A percentile compares a stretch with the other conserved stretches of the same genome.
Evolutionary conservation across 2,888 invertebrate genomes (phyloP).

Genomic region (Meiosimyza decipiens): DNA sequence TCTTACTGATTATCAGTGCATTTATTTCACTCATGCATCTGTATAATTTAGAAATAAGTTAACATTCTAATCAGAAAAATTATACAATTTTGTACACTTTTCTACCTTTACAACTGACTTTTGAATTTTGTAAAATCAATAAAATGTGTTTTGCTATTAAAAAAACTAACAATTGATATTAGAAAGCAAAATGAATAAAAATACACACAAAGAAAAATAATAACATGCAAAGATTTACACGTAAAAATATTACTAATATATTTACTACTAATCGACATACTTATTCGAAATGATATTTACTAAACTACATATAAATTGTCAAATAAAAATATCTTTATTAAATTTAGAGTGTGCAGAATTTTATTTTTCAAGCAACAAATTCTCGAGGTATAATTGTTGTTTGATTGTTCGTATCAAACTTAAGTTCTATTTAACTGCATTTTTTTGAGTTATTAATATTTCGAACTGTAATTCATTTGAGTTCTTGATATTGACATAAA

Average conservation of each 20-base stretch:
- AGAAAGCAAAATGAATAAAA: not conserved
- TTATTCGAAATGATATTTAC: slow-evolving; percentile 37
- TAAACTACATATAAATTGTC: not conserved
- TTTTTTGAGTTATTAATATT: too few species aligned
- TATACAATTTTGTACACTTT: slow-evolving; percentile 9
- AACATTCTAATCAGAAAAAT: slow-evolving; percentile 5
- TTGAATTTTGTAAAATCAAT: too few species aligned
- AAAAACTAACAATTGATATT: not conserved
- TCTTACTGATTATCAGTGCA: not conserved
- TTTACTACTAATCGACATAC: slow-evolving; percentile 14
- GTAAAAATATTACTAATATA: slow-evolving; percentile 30
- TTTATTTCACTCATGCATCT: not conserved
- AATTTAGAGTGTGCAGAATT: slow-evolving; percentile 35
- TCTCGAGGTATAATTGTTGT: too few species aligned
- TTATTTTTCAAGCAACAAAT: slow-evolving; percentile 52
- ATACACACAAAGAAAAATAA: too few species aligned
- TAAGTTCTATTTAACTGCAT: too few species aligned
- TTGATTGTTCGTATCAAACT: too few species aligned
- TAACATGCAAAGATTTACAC: too few species aligned
- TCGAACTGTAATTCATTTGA: too few species aligned
- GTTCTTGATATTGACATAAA: too few species aligned
- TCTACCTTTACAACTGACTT: not conserved
- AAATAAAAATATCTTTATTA: slow-evolving; percentile 38
- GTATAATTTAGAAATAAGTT: slow-evolving; percentile 7
- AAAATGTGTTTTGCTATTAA: not conserved